These are phyloP conservation scores for Cygnus buccinator DNA, from an alignment of 2,113 vertebrate species.

Conservation along the genomic window DNA sequence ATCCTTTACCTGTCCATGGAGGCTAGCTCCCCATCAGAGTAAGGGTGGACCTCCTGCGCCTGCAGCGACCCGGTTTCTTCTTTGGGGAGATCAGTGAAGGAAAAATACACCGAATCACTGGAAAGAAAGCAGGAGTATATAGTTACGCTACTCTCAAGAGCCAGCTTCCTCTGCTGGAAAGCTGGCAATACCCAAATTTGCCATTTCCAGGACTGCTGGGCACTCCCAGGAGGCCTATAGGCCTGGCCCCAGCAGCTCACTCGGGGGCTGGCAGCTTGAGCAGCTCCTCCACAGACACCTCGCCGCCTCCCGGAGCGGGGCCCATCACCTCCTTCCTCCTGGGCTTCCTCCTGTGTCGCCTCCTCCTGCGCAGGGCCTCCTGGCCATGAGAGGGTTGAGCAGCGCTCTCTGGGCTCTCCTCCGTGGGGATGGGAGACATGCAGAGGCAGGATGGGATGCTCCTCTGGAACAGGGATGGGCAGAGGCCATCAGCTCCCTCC, in stretches of 20 bases:
- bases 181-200: not conserved
- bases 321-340: constrained; percentile 58
- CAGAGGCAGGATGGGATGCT: constrained; percentile 80
- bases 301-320: constrained; percentile 78
- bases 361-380: constrained; percentile 70
- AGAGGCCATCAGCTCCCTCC: not conserved
- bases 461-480: constrained; percentile 44
- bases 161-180: not conserved
- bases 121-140: not conserved
- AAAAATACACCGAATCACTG: constrained; percentile 81
- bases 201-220: not conserved
- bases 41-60: constrained; percentile 70
- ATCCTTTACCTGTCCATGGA: constrained; percentile 74
- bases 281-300: constrained; percentile 53
- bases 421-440: constrained; percentile 84
- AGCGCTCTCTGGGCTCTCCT: constrained; percentile 2
- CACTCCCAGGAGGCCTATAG: not conserved
- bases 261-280: constrained; percentile 31
- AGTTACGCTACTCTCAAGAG: not conserved
- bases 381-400: not conserved
- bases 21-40: constrained; percentile 84
- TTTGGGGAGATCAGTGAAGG: constrained; percentile 68
- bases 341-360: constrained; percentile 77
- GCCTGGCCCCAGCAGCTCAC: constrained; percentile 54
- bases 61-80: constrained; percentile 17